A percentile compares a stretch with the other conserved stretches of the same genome.
Evolutionary conservation across 2,113 vertebrate genomes (phyloP).

Genomic region (Limnothrissa miodon): DNA sequence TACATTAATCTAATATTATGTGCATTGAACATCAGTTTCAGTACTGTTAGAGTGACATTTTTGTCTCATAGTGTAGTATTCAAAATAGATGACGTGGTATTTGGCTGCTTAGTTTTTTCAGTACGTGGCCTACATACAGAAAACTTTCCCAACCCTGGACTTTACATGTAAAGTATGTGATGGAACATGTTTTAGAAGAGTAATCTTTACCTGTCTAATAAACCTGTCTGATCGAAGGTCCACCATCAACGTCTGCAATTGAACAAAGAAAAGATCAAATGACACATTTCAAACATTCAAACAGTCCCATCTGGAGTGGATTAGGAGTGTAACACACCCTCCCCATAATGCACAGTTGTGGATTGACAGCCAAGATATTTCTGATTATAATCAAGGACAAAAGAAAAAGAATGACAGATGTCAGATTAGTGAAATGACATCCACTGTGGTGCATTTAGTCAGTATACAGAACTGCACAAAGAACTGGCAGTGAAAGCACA

Average conservation of each 20-base stretch:
- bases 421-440: background rate
- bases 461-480: background rate
- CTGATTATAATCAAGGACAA: background rate
- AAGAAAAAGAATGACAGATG: background rate
- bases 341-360: background rate
- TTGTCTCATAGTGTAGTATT: too few relatives aligned
- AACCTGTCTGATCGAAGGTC: slow-evolving; percentile 95
- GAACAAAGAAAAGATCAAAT: slow-evolving; percentile 28
- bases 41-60: too few relatives aligned
- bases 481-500: background rate
- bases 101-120: too few relatives aligned
- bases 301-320: background rate
- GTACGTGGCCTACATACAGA: too few relatives aligned
- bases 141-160: too few relatives aligned
- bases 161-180: background rate
- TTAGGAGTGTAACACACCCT: background rate
- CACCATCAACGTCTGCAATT: slow-evolving; percentile 89
- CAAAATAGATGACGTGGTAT: too few relatives aligned
- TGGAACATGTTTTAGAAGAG: background rate
- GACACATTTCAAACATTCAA: background rate
- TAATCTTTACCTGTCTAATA: slow-evolving; percentile 84
- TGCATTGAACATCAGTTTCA: too few relatives aligned
- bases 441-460: background rate
- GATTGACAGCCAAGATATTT: background rate
- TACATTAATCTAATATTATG: too few relatives aligned